Base-by-base conservation (phyloP, 2,888 invertebrate genomes). In the Thelaira solivaga region DNA sequence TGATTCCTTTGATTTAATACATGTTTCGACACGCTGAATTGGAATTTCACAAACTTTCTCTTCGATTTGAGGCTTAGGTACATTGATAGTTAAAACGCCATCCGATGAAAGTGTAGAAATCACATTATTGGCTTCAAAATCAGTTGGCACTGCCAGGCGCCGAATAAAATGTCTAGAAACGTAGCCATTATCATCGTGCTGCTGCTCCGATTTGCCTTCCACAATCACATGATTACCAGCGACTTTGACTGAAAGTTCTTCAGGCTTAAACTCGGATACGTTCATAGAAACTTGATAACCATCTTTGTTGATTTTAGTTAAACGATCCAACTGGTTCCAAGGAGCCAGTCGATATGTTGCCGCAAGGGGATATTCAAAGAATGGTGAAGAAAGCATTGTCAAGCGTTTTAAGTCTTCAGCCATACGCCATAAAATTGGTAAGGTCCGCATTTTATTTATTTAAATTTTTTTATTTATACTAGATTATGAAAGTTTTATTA, bases 121-220 rank as follows among this genome's bases (percentile, higher is more conserved):
- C 11, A 72, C 72, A 53, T 78, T 72, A 16, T 80, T 73, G 0
- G 61, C 47, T 74, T 96, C 93, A 82, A 92, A 92, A 43, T 91
- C 92, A 43, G 91, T 88, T 0, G 94, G 93, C 13, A 94, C 86
- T 77, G 92, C 88, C 86, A 94, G 94, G 57, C 91, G 90, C 53
- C 96, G 91, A 0, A 91, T 91, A 87, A 96, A 96, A 86, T 96
- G 95, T 18, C 96, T 91, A 0, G 95, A 93, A 57, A 96, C 92
- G 86, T 89, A 93, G 0, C 95, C 95, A 80, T 93, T 93, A 22
- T 93, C 91, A 80, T 94, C 94, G 47, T 92, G 90, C 76, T 92
- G 92, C 80, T 95, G 93, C 83, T 93, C 93, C 83, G 94, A 93
- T 84, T 92, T 93, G 3, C 92, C 95, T 85, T 94, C 93, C 2